Evolutionary conservation across 2,888 invertebrate genomes (phyloP).

Genomic region (Allacma fusca): DNA sequence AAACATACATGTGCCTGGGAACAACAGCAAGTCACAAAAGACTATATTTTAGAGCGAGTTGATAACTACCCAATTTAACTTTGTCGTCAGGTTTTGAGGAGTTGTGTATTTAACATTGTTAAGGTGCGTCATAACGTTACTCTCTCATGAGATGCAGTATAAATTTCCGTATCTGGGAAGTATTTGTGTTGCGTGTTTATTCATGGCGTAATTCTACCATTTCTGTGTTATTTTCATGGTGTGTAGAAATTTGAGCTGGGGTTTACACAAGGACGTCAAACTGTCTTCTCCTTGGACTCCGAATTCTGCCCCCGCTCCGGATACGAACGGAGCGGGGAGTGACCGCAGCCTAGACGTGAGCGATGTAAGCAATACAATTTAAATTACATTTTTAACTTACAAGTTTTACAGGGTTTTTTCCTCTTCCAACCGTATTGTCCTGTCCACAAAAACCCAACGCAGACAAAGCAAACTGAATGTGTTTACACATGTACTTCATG

Average conservation of each 20-base stretch:
- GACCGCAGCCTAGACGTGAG: slow-evolving; percentile 87
- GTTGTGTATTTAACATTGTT: background rate
- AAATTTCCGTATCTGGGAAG: background rate
- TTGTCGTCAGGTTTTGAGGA: no score
- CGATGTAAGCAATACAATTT: slow-evolving; percentile 67
- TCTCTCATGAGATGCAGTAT: background rate
- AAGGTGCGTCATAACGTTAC: background rate
- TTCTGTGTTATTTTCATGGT: background rate
- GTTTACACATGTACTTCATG: no score
- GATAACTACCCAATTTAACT: no score
- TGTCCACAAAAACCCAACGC: background rate
- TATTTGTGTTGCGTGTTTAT: background rate
- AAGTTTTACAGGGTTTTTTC: background rate
- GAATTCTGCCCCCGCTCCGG: slow-evolving; percentile 83
- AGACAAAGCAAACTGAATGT: background rate
- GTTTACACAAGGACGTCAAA: slow-evolving; percentile 72
- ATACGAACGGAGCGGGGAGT: slow-evolving; percentile 90
- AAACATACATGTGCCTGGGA: no score
- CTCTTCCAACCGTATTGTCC: background rate
- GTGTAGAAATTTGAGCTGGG: slow-evolving; percentile 56
- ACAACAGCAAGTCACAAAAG: no score
- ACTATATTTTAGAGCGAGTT: no score
- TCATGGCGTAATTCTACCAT: background rate
- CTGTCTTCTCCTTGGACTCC: slow-evolving; percentile 97
- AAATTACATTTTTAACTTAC: background rate